Evolutionary conservation across 2,113 vertebrate genomes (phyloP).

Genomic region (Gnathonemus longibarbis): DNA sequence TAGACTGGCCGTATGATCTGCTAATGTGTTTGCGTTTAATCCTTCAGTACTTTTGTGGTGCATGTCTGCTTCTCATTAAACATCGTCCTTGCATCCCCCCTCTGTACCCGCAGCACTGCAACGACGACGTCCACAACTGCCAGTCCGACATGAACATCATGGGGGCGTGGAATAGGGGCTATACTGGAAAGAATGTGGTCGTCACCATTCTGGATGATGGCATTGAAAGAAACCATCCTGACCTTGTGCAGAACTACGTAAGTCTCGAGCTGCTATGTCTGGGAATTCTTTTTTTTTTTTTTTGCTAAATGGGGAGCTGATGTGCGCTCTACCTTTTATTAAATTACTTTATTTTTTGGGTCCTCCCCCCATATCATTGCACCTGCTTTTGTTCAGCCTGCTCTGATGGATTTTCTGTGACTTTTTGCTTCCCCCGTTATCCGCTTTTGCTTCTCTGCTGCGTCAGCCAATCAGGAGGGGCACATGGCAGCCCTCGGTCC

Average conservation of each 20-base stretch:
- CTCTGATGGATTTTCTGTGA: not conserved
- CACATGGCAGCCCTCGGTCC: not conserved
- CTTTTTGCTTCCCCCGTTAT: not conserved
- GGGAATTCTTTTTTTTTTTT: not conserved
- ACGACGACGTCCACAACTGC: constrained; percentile 87
- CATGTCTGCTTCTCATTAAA: constrained; percentile 21
- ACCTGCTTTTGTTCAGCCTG: not conserved
- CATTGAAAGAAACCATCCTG: constrained; percentile 93
- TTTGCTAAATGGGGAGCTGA: not conserved
- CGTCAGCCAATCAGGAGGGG: not conserved
- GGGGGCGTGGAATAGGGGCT: constrained; percentile 96
- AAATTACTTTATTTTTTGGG: not conserved
- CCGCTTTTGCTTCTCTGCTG: not conserved
- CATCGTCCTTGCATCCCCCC: not conserved
- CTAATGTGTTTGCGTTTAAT: not conserved
- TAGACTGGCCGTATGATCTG: not conserved
- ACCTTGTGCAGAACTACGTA: constrained; percentile 94
- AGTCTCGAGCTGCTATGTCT: constrained; percentile 48
- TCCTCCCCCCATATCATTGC: not conserved
- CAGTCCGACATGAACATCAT: constrained; percentile 99
- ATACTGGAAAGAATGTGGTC: constrained; percentile 93
- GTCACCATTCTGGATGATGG: constrained; percentile 96
- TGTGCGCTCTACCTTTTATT: not conserved
- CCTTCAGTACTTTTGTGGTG: not conserved
- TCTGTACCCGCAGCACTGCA: constrained; percentile 76